A percentile compares a stretch with the other conserved stretches of the same genome.
These are phyloP conservation scores for Scomber colias DNA, from an alignment of 2,113 vertebrate species.

Conservation along the genomic window DNA sequence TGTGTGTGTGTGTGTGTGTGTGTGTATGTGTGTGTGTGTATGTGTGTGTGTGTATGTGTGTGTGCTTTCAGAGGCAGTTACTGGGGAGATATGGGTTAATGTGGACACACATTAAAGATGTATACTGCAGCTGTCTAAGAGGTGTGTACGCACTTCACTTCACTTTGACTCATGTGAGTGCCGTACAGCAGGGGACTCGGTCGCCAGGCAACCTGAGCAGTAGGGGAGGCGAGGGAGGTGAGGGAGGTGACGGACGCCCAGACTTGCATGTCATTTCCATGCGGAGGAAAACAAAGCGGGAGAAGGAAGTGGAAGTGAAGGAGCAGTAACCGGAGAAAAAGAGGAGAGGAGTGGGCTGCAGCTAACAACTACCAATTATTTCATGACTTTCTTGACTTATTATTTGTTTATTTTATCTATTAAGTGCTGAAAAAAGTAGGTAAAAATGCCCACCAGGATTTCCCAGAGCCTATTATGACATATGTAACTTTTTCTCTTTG, in stretches of 20 bases:
- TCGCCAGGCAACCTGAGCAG: constrained; percentile 57
- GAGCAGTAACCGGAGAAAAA: neutral
- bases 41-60: neutral
- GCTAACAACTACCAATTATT: too few species aligned
- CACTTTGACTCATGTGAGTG: constrained; percentile 12
- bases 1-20: neutral
- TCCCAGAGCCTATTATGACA: too few species aligned
- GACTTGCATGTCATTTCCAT: constrained; percentile 41
- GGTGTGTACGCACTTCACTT: constrained; percentile 7
- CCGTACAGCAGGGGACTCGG: constrained; percentile 26
- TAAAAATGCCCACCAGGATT: too few species aligned
- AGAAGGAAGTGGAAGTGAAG: neutral
- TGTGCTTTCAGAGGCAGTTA: constrained; percentile 38
- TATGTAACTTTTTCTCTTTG: too few species aligned
- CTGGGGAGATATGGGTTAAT: constrained; percentile 28
- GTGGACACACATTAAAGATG: constrained; percentile 56
- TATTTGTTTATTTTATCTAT: too few species aligned
- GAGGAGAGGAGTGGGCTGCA: neutral
- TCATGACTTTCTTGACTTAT: too few species aligned
- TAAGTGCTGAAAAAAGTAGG: too few species aligned
- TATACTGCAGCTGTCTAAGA: constrained; percentile 14
- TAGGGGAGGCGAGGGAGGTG: neutral
- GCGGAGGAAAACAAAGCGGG: neutral
- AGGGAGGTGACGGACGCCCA: neutral
- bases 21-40: neutral